These are phyloP conservation scores for Sebastes hopkinsi DNA, from an alignment of 2,797 vertebrate genomes.

Conservation along the genomic window DNA sequence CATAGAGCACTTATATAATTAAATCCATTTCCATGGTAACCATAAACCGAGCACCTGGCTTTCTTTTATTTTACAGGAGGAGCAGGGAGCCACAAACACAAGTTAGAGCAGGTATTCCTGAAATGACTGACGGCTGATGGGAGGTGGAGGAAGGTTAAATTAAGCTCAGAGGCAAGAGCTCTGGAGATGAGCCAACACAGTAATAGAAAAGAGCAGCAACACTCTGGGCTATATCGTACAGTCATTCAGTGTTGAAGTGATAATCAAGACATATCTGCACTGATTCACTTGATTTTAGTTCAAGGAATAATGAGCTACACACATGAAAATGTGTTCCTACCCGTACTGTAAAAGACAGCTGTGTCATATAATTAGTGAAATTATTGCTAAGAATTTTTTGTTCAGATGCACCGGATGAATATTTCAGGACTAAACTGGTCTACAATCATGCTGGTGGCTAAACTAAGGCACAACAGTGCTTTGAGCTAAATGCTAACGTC, in stretches of 20 bases:
- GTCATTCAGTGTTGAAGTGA: background rate
- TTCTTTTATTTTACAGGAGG: background rate
- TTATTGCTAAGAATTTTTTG: background rate
- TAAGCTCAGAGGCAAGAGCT: conserved; percentile 15
- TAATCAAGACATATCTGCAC: background rate
- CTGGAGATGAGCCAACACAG: conserved; percentile 8
- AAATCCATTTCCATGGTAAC: background rate
- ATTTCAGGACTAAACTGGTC: background rate
- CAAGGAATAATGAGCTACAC: background rate
- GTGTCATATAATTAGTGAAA: background rate
- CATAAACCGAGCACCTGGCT: background rate
- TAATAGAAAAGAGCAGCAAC: background rate
- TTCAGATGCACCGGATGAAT: background rate
- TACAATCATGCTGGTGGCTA: background rate
- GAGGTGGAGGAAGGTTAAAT: conserved; percentile 14
- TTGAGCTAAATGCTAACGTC: background rate
- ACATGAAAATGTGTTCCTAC: background rate
- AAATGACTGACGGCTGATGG: conserved; percentile 1
- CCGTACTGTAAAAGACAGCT: background rate
- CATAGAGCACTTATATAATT: background rate
- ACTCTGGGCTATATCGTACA: background rate
- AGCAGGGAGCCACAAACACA: conserved; percentile 26
- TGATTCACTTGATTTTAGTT: background rate
- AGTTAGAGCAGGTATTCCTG: conserved; percentile 33
- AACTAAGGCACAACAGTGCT: background rate